A percentile compares a stretch with the other conserved stretches of the same genome.
Conservation (phyloP, 2,113 vertebrate genomes). For the Alectura lathami region DNA sequence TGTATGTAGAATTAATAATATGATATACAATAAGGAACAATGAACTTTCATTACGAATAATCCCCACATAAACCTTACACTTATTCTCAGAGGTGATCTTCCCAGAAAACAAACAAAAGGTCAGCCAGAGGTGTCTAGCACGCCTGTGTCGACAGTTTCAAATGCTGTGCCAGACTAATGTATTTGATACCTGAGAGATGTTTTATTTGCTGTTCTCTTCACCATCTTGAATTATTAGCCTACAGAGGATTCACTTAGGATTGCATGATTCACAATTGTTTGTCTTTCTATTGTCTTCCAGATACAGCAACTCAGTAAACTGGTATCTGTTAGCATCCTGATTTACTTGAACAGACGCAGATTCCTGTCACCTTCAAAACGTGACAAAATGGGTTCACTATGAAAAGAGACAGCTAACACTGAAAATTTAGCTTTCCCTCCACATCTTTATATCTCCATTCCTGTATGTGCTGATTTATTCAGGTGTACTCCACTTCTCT, state of each 20-base stretch:
- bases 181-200: background rate
- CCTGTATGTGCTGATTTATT: conserved; percentile 4
- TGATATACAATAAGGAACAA: background rate
- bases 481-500: background rate
- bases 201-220: background rate
- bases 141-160: background rate
- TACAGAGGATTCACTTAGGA: background rate
- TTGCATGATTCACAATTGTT: background rate
- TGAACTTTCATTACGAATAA: background rate
- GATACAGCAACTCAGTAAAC: background rate
- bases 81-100: background rate
- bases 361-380: conserved; percentile 40
- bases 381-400: conserved; percentile 30
- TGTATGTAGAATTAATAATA: background rate
- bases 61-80: background rate
- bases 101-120: conserved; percentile 4
- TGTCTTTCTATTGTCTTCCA: background rate
- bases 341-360: conserved; percentile 29
- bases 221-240: background rate
- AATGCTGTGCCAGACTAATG: background rate
- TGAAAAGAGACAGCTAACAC: conserved; percentile 11
- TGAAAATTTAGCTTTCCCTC: conserved; percentile 20
- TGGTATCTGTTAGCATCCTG: background rate
- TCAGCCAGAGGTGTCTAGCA: background rate
- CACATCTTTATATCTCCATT: background rate